Evolutionary conservation across 2,797 vertebrate genomes (phyloP), one percentile per base, ranked within the genome.

Genomic region (Tadarida brasiliensis): DNA sequence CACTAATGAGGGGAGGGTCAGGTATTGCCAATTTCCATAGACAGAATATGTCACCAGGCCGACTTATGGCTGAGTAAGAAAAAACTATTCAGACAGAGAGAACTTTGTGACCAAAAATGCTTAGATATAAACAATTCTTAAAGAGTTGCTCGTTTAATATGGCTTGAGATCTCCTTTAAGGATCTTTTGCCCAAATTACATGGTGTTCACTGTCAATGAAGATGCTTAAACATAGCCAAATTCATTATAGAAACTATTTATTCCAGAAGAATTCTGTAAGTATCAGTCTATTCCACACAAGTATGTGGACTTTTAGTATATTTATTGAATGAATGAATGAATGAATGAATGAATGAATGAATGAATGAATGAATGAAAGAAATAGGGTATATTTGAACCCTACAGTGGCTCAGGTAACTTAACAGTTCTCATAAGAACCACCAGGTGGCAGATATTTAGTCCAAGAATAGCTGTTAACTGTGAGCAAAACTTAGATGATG

Each of bases 361-460:
- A 59, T 17, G 3, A 56, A 12, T 56, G 70, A 39, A 73, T 74
- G n/a, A 30, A 44, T 44, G 39, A 44, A 44, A 5, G 39, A 7
- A 44, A 35, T 7, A 39, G n/a, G 5, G 15, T 57, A 24, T 67
- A 59, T 26, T 20, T n/a, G 47, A 87, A 82, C 22, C 1, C 16
- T 49, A 0, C 0, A 7, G 33, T 5, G 26, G 33, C 24, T 26
- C 1, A 2, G 3, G 16, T 7, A 35, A 28, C 1, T 54, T 74
- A 90, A 39, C 7, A 33, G 39, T 94, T 88, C 33, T 93, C n/a
- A 11, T 9, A 87, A 76, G 35, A 93, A 67, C 84, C 88, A 96
- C 44, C 57, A 84, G 80, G 44, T 89, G 76, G 92, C 91, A 94
- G 78, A 65, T 84, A 68, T 49, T 86, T 51, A 80, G 54, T 30